phyloP scores from a whole-genome alignment of 2,797 vertebrate genomes.

The Denticeps clupeoides region DNA sequence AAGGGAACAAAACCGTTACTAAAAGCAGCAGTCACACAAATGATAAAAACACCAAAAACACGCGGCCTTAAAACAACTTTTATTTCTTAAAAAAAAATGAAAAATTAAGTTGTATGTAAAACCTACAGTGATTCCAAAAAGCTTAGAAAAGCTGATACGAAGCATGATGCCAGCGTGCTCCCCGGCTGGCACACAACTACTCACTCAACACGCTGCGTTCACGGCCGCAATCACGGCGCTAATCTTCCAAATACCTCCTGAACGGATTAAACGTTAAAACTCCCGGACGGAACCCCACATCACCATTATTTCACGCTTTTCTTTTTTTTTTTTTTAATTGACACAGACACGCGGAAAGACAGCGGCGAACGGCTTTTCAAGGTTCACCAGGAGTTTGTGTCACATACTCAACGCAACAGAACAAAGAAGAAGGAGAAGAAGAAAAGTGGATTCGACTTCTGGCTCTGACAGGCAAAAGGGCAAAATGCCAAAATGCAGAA shows the following conservation, averaged over 20 bases:
- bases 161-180: constrained; percentile 29
- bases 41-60: constrained; percentile 1
- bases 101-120: not conserved
- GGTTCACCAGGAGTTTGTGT: too few relatives aligned
- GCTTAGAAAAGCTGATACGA: constrained; percentile 39
- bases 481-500: too few relatives aligned
- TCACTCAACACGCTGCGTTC: constrained; percentile 1
- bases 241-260: constrained; percentile 39
- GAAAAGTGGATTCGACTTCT: too few relatives aligned
- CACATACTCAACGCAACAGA: too few relatives aligned
- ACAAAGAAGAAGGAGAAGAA: too few relatives aligned
- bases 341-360: too few relatives aligned
- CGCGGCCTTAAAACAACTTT: too few relatives aligned
- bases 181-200: not conserved
- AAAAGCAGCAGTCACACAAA: constrained; percentile 9
- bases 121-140: constrained; percentile 43
- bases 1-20: not conserved
- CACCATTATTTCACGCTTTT: not conserved
- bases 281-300: constrained; percentile 8
- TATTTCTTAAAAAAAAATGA: too few relatives aligned
- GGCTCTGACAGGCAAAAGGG: too few relatives aligned
- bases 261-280: constrained; percentile 47
- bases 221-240: constrained; percentile 35
- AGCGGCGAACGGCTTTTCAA: too few relatives aligned
- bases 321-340: too few relatives aligned